phyloP scores from a whole-genome alignment of 37 sponge, comb jelly and placozoan species.

The Axinella damicornis region DNA sequence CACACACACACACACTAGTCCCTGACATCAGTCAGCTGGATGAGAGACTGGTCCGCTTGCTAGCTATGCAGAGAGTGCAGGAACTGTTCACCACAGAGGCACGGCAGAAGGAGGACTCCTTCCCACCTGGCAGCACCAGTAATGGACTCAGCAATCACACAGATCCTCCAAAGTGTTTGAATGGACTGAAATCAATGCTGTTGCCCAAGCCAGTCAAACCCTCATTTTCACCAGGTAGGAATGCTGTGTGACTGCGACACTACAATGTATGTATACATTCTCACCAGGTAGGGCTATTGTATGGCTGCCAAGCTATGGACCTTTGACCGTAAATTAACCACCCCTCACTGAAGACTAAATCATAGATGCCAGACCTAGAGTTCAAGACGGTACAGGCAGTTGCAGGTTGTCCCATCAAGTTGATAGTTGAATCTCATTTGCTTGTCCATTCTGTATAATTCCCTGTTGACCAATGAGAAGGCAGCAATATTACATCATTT shows the following conservation, averaged over 20 bases:
- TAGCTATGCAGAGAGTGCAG: slow-evolving; percentile 80
- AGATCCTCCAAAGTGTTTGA: not conserved
- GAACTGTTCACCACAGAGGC: slow-evolving; percentile 47
- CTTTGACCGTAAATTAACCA: too few species aligned
- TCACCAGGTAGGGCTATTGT: too few species aligned
- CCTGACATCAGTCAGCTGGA: slow-evolving; percentile 67
- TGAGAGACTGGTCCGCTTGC: slow-evolving; percentile 44
- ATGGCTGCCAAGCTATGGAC: too few species aligned
- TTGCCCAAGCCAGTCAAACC: slow-evolving; percentile 4
- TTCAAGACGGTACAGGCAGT: too few species aligned
- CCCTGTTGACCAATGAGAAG: too few species aligned
- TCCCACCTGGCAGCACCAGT: not conserved
- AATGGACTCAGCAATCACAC: not conserved
- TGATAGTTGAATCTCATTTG: too few species aligned
- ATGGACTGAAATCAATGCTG: slow-evolving; percentile 9
- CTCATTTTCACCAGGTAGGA: not conserved
- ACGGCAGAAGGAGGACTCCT: not conserved
- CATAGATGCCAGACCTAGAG: too few species aligned
- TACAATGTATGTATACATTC: too few species aligned
- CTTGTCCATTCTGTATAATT: too few species aligned
- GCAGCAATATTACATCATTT: too few species aligned
- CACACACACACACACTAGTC: slow-evolving; percentile 42
- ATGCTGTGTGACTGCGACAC: not conserved
- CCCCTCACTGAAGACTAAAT: too few species aligned
- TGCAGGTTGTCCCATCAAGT: too few species aligned